phyloP scores from a whole-genome alignment of 2,888 invertebrate species.

The Tetropium fuscum region DNA sequence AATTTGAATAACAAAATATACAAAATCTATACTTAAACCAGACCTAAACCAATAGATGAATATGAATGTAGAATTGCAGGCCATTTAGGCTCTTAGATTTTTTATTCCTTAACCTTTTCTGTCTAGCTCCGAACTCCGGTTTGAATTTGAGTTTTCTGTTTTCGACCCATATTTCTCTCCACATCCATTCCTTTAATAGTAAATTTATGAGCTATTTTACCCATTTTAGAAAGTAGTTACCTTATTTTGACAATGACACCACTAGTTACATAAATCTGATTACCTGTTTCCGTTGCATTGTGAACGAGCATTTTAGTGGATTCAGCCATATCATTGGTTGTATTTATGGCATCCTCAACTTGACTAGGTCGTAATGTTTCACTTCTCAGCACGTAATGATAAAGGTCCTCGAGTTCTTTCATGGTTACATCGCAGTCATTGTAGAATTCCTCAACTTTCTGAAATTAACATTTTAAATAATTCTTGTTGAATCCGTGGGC shows the following conservation, averaged over 20 bases:
- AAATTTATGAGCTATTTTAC: too few species aligned
- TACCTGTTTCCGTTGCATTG: conserved; percentile 57
- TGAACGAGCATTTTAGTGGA: conserved; percentile 67
- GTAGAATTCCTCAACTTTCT: conserved; percentile 78
- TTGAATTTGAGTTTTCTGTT: too few species aligned
- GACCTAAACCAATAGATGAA: too few species aligned
- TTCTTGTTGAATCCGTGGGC: too few species aligned
- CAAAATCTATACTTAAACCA: too few species aligned
- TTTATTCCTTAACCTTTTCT: too few species aligned
- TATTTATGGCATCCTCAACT: conserved; percentile 70
- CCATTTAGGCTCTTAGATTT: too few species aligned
- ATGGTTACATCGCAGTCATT: conserved; percentile 72
- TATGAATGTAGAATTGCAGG: too few species aligned
- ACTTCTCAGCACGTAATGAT: conserved; percentile 69
- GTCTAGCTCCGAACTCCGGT: too few species aligned
- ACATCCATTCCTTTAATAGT: background rate
- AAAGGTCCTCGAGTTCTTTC: conserved; percentile 73
- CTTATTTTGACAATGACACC: too few species aligned
- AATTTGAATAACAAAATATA: too few species aligned
- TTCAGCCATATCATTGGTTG: conserved; percentile 69
- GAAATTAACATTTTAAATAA: conserved; percentile 22
- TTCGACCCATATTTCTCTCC: too few species aligned
- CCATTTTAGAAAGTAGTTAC: background rate
- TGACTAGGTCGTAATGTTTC: conserved; percentile 70
- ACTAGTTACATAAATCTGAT: conserved; percentile 14